A percentile compares a stretch with the other conserved stretches of the same genome.
phyloP scores from a whole-genome alignment of 2,888 invertebrate genomes.

The Callinectes sapidus region DNA sequence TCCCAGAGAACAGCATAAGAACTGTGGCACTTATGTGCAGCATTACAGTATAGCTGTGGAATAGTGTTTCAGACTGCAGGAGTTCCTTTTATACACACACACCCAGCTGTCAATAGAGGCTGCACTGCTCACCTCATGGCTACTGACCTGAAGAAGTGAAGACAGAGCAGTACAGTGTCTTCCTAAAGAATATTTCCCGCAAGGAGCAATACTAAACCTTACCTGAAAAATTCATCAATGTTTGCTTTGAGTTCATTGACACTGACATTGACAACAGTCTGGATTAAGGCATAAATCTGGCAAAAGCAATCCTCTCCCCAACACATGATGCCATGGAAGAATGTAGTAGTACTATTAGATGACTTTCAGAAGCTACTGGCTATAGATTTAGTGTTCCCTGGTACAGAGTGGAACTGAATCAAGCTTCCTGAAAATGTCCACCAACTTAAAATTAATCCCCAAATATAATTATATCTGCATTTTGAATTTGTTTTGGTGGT shows the following conservation, averaged over 20 bases:
- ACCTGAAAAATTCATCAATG: background rate
- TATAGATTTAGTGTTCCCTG: background rate
- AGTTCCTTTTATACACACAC: background rate
- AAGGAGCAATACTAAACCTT: background rate
- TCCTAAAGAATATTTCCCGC: background rate
- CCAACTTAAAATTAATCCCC: background rate
- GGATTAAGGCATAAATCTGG: slow-evolving; percentile 2
- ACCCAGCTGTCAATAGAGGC: background rate
- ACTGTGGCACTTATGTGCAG: background rate
- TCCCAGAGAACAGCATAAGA: background rate
- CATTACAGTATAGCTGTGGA: background rate
- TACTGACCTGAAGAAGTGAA: background rate
- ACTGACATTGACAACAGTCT: background rate
- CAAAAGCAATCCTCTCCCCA: background rate
- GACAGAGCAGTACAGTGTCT: slow-evolving; percentile 1
- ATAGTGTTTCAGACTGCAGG: slow-evolving; percentile 1
- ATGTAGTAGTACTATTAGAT: no score
- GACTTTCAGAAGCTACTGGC: background rate
- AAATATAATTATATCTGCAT: background rate
- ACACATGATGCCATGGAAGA: background rate
- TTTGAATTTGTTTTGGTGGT: background rate
- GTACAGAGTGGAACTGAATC: background rate
- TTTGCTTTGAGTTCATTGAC: background rate
- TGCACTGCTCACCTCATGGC: background rate
- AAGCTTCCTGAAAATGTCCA: background rate